These are phyloP conservation scores for Dasyornis broadbenti DNA, from an alignment of 2,113 vertebrate genomes.

Conservation along the genomic window DNA sequence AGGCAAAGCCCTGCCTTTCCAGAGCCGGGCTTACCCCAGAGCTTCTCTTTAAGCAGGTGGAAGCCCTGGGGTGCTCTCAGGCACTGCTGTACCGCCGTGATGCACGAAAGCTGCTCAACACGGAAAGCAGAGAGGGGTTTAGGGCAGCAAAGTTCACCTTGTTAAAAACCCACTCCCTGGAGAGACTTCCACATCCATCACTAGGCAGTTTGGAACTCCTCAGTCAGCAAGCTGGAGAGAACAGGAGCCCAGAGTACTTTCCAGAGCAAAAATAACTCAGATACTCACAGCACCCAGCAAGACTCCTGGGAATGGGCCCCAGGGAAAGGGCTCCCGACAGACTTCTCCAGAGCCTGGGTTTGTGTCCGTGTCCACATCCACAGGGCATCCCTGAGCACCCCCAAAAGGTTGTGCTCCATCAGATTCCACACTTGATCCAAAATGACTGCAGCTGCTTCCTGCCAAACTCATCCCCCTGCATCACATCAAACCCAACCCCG, in stretches of 20 bases:
- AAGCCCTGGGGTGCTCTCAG: not conserved
- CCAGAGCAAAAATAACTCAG: fast-evolving
- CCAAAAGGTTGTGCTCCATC: not conserved
- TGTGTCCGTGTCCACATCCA: no score
- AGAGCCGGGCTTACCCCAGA: not conserved
- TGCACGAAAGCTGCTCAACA: fast-evolving
- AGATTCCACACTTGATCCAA: fast-evolving
- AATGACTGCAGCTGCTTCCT: fast-evolving
- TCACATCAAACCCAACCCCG: fast-evolving
- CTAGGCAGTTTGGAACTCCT: not conserved
- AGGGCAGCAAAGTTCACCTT: not conserved
- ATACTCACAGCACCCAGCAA: fast-evolving
- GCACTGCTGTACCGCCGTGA: fast-evolving
- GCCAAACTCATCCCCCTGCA: fast-evolving
- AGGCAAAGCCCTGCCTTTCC: not conserved
- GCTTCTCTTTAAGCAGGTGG: no score
- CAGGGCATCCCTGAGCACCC: fast-evolving
- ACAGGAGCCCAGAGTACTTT: not conserved
- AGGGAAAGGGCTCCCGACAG: not conserved
- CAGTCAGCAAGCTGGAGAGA: not conserved
- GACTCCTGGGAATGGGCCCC: not conserved
- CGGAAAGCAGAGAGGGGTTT: fast-evolving
- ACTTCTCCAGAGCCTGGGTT: not conserved
- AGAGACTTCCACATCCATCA: not conserved
- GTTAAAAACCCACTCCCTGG: fast-evolving